These are phyloP conservation scores for Peromyscus nudipes DNA, from an alignment of 2,797 vertebrate species.

Conservation along the genomic window DNA sequence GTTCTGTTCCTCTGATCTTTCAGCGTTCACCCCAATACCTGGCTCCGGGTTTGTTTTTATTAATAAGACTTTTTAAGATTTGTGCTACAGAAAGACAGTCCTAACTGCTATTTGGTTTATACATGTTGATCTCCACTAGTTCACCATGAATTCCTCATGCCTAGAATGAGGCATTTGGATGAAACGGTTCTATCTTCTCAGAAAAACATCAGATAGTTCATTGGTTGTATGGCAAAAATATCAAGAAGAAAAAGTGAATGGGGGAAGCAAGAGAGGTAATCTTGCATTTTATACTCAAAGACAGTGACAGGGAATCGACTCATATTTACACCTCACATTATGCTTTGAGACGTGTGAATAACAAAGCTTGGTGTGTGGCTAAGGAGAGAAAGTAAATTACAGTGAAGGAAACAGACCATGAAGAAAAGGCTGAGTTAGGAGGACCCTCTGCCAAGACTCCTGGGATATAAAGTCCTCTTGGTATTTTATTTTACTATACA, in stretches of 20 bases:
- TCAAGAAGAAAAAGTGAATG: background rate
- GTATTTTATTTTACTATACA: background rate
- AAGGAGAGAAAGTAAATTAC: background rate
- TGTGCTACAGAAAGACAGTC: background rate
- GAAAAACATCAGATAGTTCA: background rate
- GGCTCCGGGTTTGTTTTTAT: too few relatives aligned
- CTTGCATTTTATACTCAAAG: slow-evolving; percentile 31
- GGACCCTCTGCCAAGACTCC: background rate
- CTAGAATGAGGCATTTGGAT: background rate
- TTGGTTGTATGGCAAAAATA: background rate
- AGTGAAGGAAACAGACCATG: background rate
- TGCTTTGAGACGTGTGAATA: background rate
- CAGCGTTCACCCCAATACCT: too few relatives aligned
- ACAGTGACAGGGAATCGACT: background rate
- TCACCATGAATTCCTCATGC: background rate
- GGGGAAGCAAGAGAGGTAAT: background rate
- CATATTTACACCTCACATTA: background rate
- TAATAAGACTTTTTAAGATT: too few relatives aligned
- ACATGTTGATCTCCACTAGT: background rate
- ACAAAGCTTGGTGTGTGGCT: background rate
- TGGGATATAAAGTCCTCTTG: background rate
- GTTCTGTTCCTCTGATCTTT: too few relatives aligned
- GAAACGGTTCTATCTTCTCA: background rate
- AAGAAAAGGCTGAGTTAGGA: background rate
- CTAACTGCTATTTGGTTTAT: background rate